Conservation (phyloP, 1,140 invertebrate genomes). For the Megalonaias nervosa region DNA sequence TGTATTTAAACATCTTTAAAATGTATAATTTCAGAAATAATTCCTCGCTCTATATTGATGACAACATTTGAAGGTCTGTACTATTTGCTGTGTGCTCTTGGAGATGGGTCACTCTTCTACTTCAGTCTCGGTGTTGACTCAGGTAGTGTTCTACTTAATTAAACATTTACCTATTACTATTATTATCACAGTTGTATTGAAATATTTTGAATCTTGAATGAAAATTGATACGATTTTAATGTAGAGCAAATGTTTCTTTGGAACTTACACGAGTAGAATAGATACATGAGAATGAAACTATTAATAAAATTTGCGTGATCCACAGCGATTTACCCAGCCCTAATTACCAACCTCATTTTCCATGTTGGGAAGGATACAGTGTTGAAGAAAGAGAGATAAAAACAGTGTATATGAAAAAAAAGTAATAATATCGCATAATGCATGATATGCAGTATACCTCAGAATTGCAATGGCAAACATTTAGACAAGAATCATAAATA, state of each 20-base stretch:
- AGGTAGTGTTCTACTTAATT: conserved; percentile 42
- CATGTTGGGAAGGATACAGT: too few species aligned
- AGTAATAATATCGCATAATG: too few species aligned
- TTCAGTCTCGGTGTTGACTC: conserved; percentile 79
- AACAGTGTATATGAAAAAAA: too few species aligned
- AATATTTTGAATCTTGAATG: neutral
- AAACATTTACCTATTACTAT: neutral
- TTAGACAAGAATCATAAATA: too few species aligned
- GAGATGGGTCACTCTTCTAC: conserved; percentile 98
- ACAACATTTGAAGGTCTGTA: conserved; percentile 93
- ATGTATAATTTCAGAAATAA: conserved; percentile 81
- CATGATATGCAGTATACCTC: too few species aligned
- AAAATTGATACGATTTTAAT: neutral
- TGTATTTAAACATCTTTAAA: too few species aligned
- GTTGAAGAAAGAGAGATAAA: too few species aligned
- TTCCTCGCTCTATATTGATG: conserved; percentile 95
- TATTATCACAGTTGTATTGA: neutral
- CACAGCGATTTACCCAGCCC: too few species aligned
- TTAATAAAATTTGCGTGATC: too few species aligned
- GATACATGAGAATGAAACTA: neutral
- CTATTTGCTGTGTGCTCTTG: conserved; percentile 86
- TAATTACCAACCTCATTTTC: too few species aligned
- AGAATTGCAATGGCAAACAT: too few species aligned
- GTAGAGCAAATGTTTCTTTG: neutral
- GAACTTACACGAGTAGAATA: neutral